Evolutionary conservation across 2,113 vertebrate genomes (phyloP).

Genomic region (Steatornis caripensis): DNA sequence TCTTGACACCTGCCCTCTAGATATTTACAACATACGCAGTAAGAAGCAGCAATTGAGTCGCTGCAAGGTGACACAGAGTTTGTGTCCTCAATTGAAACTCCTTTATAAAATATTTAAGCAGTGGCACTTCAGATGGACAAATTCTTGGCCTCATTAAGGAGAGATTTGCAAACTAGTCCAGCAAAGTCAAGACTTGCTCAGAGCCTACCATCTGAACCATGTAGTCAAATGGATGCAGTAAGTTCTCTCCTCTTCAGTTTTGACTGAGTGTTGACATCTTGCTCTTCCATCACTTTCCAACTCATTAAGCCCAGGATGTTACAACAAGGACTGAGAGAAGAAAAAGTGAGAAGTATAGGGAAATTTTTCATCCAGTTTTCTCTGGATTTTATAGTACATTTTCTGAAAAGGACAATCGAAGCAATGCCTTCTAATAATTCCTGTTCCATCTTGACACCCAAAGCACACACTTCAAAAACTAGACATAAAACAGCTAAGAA

Average conservation of each 20-base stretch:
- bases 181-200: not conserved
- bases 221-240: not conserved
- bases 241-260: not conserved
- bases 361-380: not conserved
- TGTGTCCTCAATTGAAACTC: not conserved
- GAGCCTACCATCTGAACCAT: not conserved
- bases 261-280: not conserved
- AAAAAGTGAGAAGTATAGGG: not conserved
- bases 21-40: not conserved
- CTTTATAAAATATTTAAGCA: not conserved
- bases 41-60: not conserved
- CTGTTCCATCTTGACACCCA: not conserved
- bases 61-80: not conserved
- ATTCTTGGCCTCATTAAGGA: not conserved
- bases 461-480: not conserved
- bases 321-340: not conserved
- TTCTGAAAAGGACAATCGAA: not conserved
- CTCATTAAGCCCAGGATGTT: not conserved
- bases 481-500: not conserved
- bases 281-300: not conserved
- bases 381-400: not conserved
- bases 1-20: no score
- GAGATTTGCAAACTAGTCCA: not conserved
- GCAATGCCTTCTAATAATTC: not conserved
- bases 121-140: not conserved